Base-by-base conservation (phyloP, 2,113 vertebrate genomes). In the Etheostoma spectabile region DNA sequence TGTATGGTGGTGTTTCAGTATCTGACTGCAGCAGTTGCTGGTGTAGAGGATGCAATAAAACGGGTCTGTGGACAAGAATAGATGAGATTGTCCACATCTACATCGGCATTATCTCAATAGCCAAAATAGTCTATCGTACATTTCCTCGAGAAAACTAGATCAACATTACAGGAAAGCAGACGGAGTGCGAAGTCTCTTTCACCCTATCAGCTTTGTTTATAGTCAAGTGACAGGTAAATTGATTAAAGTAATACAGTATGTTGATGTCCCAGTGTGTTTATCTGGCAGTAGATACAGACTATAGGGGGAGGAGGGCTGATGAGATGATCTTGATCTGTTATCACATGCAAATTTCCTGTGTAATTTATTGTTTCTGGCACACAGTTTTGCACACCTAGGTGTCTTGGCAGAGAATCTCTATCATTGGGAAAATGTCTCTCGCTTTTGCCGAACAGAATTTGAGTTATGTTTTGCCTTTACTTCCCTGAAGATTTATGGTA, bases 41-140 rank as follows among this genome's bases (percentile, higher is more conserved):
- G 62, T 69, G 48, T 56, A 30, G 52, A 84, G 27, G 59, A 82
- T 56, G 53, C 67, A 74, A 65, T 84, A 57, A 74, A 84, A 48
- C 6, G n/a, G 16, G 45, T 21, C 38, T 46, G 21, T 57, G 52
- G 82, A 80, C 63, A 62, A 22, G 22, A 61, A 57, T 2, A 49
- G 59, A 80, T 66, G 68, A 69, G 52, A 83, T 85, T 53, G 79
- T 56, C 15, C 22, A 33, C 61, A 52, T 86, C 61, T 79, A 76
- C 67, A 72, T 74, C 74, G 56, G 48, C 21, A 12, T 67, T 73
- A 83, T 80, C 22, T 63, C 42, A 66, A 27, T 21, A 22, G 11
- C 66, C 24, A 35, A 52, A 80, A 61, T n/a, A 56, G 14, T 49
- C 16, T 7, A 18, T 27, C 18, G 12, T 22, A 35, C 21, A 13